phyloP scores from a whole-genome alignment of 2,113 vertebrate genomes.

The Cisticola juncidis region DNA sequence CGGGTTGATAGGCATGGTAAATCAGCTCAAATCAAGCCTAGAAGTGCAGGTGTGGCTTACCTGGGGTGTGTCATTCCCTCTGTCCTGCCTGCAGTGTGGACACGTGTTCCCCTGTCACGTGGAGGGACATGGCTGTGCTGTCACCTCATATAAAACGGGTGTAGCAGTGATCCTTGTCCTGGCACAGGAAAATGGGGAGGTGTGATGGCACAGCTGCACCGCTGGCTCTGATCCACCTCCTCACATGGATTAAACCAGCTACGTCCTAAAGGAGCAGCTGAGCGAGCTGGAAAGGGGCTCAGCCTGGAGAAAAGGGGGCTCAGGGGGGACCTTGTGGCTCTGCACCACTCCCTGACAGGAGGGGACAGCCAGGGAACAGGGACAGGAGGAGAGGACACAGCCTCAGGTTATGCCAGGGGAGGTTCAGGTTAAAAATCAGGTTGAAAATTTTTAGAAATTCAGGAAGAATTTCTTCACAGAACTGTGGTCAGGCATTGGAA shows the following conservation, averaged over 20 bases:
- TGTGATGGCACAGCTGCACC: background rate
- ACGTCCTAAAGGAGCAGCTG: rapidly evolving
- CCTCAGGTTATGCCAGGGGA: background rate
- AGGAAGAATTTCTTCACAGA: background rate
- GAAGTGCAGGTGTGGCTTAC: background rate
- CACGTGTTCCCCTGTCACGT: rapidly evolving
- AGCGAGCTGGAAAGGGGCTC: background rate
- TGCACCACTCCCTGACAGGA: background rate
- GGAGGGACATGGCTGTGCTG: rapidly evolving
- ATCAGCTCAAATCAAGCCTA: background rate
- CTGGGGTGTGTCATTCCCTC: background rate
- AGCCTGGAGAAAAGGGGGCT: background rate
- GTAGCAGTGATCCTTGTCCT: background rate
- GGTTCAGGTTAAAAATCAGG: rapidly evolving
- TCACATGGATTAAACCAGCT: rapidly evolving
- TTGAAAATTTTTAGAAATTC: background rate
- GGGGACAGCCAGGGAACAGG: background rate
- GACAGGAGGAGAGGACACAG: background rate
- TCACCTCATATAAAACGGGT: background rate
- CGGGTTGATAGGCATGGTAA: background rate
- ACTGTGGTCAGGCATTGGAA: background rate
- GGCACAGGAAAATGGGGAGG: background rate
- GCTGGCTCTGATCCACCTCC: background rate
- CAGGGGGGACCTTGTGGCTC: background rate
- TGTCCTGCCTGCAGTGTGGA: background rate